Evolutionary conservation across 1,140 invertebrate species (phyloP).

Genomic region (Zophobas morio): DNA sequence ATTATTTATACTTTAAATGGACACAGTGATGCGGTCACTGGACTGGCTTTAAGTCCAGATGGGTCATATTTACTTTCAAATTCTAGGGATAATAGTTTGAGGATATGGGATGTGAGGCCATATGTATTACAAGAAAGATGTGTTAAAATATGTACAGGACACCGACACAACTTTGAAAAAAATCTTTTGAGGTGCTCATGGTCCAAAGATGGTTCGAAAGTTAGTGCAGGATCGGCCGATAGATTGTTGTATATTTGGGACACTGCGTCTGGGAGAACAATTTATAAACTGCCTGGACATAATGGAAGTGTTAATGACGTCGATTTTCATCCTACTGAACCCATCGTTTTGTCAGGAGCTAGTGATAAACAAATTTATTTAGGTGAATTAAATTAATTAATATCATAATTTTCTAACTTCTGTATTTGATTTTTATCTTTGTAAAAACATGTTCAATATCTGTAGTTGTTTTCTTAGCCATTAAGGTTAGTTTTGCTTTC

Average conservation of each 20-base stretch:
- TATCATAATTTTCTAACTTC: too few relatives aligned
- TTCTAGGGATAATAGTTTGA: conserved; percentile 95
- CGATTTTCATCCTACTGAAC: conserved; percentile 96
- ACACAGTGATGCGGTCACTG: conserved; percentile 96
- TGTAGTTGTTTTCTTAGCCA: too few relatives aligned
- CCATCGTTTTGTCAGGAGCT: conserved; percentile 93
- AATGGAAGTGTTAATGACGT: conserved; percentile 98
- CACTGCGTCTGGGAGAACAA: conserved; percentile 88
- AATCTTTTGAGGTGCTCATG: conserved; percentile 91
- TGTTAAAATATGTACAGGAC: conserved; percentile 86
- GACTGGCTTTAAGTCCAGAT: conserved; percentile 92
- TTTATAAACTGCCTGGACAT: conserved; percentile 98
- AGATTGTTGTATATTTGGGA: conserved; percentile 98
- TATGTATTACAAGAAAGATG: conserved; percentile 92
- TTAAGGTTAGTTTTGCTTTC: too few relatives aligned
- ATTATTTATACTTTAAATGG: conserved; percentile 88
- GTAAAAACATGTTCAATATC: too few relatives aligned
- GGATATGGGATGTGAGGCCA: conserved; percentile 86
- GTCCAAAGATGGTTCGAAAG: conserved; percentile 90
- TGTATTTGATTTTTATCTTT: too few relatives aligned
- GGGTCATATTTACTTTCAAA: conserved; percentile 96
- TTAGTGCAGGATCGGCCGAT: conserved; percentile 93
- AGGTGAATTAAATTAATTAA: conserved; percentile 88
- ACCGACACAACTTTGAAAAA: conserved; percentile 99
- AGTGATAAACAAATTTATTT: conserved; percentile 97